A percentile compares a stretch with the other conserved stretches of the same genome.
phyloP scores from a whole-genome alignment of 2,113 vertebrate genomes.

The Hemiprocne comata region DNA sequence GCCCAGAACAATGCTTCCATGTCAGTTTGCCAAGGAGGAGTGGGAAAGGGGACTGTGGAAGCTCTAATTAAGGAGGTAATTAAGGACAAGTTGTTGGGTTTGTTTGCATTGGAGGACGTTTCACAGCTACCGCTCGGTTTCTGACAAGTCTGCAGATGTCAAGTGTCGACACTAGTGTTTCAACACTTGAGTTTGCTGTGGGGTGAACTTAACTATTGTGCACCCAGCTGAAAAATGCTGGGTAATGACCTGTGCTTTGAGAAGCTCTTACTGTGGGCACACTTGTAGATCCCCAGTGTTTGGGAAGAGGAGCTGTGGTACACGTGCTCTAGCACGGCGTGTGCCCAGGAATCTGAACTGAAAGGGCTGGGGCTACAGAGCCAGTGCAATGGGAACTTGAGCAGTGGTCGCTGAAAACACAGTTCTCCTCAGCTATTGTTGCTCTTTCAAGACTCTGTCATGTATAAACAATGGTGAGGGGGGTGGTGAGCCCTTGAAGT shows the following conservation, averaged over 20 bases:
- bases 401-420: neutral
- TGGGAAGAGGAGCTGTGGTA: neutral
- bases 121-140: neutral
- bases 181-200: neutral
- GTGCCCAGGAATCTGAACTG: neutral
- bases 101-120: neutral
- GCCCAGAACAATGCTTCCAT: neutral
- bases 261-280: neutral
- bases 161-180: neutral
- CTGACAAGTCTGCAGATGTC: neutral
- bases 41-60: neutral
- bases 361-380: neutral
- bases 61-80: conserved; percentile 56
- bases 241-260: neutral
- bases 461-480: neutral
- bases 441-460: neutral
- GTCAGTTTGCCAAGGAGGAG: neutral
- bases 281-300: neutral
- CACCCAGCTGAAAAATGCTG: neutral
- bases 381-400: neutral
- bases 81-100: conserved; percentile 17
- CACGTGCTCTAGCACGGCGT: fast-evolving
- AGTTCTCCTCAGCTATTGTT: too few species aligned
- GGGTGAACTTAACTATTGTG: neutral
- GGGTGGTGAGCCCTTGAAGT: neutral